Conservation (phyloP, 1,140 invertebrate species). For the Drosophila kohkoa region DNA sequence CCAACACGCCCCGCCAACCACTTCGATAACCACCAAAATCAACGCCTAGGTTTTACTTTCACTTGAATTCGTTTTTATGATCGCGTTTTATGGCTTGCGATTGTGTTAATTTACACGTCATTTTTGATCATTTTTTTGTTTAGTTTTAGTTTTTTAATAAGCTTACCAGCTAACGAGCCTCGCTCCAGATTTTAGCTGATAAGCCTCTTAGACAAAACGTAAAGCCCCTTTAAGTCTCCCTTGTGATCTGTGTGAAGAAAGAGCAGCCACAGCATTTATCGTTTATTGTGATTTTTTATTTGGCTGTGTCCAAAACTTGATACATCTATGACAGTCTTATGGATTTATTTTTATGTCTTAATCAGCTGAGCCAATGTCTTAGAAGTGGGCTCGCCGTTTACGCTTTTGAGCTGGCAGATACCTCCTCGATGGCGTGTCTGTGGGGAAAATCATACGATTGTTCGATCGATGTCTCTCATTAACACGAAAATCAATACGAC, state of each 20-base stretch:
- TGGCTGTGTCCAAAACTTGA: conserved; percentile 51
- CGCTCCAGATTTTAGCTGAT: conserved; percentile 60
- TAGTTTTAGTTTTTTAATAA: conserved; percentile 31
- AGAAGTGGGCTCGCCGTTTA: conserved; percentile 31
- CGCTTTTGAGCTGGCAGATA: conserved; percentile 43
- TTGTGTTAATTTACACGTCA: conserved; percentile 77
- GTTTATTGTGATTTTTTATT: conserved; percentile 61
- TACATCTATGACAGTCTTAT: conserved; percentile 61
- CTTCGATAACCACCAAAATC: conserved; percentile 13
- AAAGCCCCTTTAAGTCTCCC: background rate
- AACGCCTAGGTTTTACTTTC: conserved; percentile 55
- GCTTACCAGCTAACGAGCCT: conserved; percentile 52
- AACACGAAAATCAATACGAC: conserved; percentile 51
- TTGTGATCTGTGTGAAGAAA: conserved; percentile 31
- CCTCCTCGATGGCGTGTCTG: conserved; percentile 6
- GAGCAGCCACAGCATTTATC: conserved; percentile 35
- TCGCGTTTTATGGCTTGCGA: conserved; percentile 63
- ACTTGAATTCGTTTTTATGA: conserved; percentile 62
- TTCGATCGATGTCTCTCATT: conserved; percentile 57
- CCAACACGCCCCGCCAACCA: conserved; percentile 5
- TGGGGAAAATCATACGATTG: conserved; percentile 64
- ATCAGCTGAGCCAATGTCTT: conserved; percentile 28
- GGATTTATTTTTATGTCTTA: conserved; percentile 65
- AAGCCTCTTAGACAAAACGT: conserved; percentile 64
- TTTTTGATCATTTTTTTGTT: conserved; percentile 40